Conservation (phyloP, 2,888 invertebrate genomes). For the Scrobipalpa atriplicella region DNA sequence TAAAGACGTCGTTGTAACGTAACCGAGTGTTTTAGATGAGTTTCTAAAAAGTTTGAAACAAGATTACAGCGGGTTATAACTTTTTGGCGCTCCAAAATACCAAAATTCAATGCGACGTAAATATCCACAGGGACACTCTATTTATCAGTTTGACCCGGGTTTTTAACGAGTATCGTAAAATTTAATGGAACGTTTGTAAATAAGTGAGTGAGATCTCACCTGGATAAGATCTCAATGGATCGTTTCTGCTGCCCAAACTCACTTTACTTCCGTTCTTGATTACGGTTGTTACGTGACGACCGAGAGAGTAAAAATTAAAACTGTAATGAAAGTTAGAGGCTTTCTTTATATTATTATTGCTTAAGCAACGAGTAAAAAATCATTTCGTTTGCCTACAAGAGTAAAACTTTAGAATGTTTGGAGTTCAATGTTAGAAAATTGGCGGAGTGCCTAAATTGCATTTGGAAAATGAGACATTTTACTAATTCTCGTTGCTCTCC, state of each 20-base stretch:
- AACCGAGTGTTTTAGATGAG: conserved; percentile 14
- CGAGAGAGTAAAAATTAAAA: background rate
- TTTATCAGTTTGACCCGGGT: conserved; percentile 10
- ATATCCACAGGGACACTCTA: background rate
- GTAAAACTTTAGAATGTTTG: background rate
- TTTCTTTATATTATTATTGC: background rate
- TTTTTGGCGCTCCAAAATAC: background rate
- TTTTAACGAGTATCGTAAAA: conserved; percentile 17
- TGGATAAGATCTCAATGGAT: conserved; percentile 9
- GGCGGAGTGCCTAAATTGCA: conserved; percentile 1
- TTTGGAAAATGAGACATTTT: background rate
- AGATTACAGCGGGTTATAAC: conserved; percentile 6
- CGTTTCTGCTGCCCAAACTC: conserved; percentile 10
- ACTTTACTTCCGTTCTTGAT: background rate
- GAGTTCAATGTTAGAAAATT: background rate
- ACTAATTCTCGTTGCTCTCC: conserved; percentile 1
- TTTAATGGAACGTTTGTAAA: conserved; percentile 21
- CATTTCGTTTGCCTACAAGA: background rate
- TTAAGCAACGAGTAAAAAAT: too few species aligned
- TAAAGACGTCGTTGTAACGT: conserved; percentile 13
- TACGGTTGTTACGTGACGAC: conserved; percentile 1
- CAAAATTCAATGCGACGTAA: background rate
- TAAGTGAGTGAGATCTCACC: conserved; percentile 19
- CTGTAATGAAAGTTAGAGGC: background rate
- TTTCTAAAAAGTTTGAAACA: conserved; percentile 16